Base-by-base conservation (phyloP, 2,888 invertebrate genomes). In the Zelleria hepariella region DNA sequence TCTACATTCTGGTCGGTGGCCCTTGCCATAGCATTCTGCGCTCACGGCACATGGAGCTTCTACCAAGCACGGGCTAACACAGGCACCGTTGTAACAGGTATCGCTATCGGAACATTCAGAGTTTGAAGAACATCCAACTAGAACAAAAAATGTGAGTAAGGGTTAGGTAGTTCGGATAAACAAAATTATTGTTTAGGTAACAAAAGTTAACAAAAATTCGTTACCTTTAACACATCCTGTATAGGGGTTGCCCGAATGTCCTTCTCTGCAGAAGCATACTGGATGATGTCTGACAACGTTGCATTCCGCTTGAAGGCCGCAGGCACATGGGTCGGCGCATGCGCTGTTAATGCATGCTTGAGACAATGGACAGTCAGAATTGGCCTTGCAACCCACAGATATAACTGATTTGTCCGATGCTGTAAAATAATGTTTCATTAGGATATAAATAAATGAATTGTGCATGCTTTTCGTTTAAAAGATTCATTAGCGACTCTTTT, bases 181-280 rank as follows among this genome's bases (percentile, higher is more conserved):
- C 3, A 15, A 42, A 42, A 62, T 58, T 32, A 57, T 59, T 26
- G 58, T 52, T 25, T 15, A 59, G 51, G 5, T 15, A n/a, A 3
- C 53, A 32, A 25, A 58, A 20, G 52, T 55, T 47, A 6, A 52
- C 20, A 24, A 25, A 21, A 49, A 42, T 47, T n/a, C 51, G 21
- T 81, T 88, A 93, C 93, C 90, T 90, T 94, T 94, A 25, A 91
- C 87, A 72, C 97, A 97, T 57, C 94, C 95, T 59, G 90, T 90
- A 80, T 95, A 95, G 21, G 96, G 95, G 79, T 96, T 95, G 72
- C 96, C 97, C 49, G 95, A 95, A 78, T 92, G 96, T 57, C 95
- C 96, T 47, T 93, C 91, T 70, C 91, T 91, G 76, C 97, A 97
- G 69, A 91, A 93, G 76, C 97, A 97, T 18, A 94, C 93, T 18